Base-by-base conservation (phyloP, 2,797 vertebrate species). In the Moxostoma hubbsi region DNA sequence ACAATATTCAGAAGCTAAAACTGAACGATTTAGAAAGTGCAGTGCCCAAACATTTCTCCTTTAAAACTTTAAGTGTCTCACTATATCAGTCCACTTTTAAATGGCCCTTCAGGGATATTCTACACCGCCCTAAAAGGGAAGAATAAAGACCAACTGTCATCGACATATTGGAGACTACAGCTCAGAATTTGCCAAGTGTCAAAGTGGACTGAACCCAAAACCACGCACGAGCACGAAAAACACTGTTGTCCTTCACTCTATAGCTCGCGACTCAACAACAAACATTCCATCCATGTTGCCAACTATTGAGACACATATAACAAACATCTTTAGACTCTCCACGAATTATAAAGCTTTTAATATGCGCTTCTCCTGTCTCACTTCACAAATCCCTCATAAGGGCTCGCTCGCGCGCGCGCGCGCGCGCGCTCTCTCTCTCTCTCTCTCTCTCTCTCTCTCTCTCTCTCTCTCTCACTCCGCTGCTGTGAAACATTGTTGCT, bases 341-440 rank as follows among this genome's bases (percentile, higher is more conserved):
- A 65, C 68, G 55, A 82, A 73, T 13, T 67, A 43, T 50, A 73
- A 73, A 61, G 73, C 36, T 54, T 63, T 58, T 24, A 67, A 54
- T 74, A 64, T 15, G 51, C 12, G 57, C 70, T 80, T 75, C 64
- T 71, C 73, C 24, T n/a, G 68, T 86, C 80, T 81, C 88, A 85
- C 92, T 92, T 89, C 85, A 85, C 88, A 36, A 36, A 36, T 36
- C 36, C 36, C 36, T 36, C 36, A 36, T 4, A 5, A 36, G 2
- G 87, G 91, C 92, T 93, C 92, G 89, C 91, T 91, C 91, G n/a
- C n/a, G n/a, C n/a, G n/a, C n/a, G n/a, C n/a, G n/a, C n/a, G n/a
- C n/a, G n/a, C n/a, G n/a, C n/a, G n/a, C n/a, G 91, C 92, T 93
- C 92, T 89, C 91, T 91, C 91, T 91, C 86, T 88, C 87, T 89